Conservation (phyloP, 2,797 vertebrate species). For the Ataeniobius toweri region DNA sequence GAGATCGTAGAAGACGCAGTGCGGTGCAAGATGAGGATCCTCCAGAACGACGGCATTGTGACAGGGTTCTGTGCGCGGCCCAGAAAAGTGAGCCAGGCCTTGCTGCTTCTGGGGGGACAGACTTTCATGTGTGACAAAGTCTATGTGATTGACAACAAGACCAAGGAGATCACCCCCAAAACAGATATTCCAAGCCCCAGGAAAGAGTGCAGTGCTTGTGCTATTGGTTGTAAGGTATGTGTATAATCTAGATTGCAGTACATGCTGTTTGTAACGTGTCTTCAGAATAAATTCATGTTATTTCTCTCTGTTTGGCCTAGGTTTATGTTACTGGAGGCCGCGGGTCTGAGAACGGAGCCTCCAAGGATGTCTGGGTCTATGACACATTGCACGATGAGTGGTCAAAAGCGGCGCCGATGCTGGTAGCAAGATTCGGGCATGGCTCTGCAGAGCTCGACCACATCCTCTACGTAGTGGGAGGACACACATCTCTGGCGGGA, state of each 20-base stretch:
- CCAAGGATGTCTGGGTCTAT: constrained; percentile 89
- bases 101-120: constrained; percentile 87
- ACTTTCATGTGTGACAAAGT: constrained; percentile 90
- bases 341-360: constrained; percentile 87
- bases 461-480: constrained; percentile 84
- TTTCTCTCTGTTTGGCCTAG: constrained; percentile 36
- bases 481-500: constrained; percentile 85
- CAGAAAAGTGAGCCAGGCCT: constrained; percentile 85
- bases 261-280: background rate
- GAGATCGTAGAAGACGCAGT: constrained; percentile 87
- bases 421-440: constrained; percentile 86
- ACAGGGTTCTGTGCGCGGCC: constrained; percentile 86
- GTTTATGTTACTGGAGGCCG: constrained; percentile 86
- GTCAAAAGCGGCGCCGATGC: constrained; percentile 87
- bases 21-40: constrained; percentile 86
- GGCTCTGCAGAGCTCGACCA: constrained; percentile 87
- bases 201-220: constrained; percentile 88
- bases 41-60: constrained; percentile 87
- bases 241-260: background rate
- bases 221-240: constrained; percentile 86
- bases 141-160: constrained; percentile 87
- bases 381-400: constrained; percentile 88
- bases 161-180: constrained; percentile 87
- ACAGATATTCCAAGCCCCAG: constrained; percentile 88
- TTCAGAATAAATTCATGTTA: background rate